These are phyloP conservation scores for Enteromius treurensis DNA, from an alignment of 2,797 vertebrate species.

Conservation along the genomic window DNA sequence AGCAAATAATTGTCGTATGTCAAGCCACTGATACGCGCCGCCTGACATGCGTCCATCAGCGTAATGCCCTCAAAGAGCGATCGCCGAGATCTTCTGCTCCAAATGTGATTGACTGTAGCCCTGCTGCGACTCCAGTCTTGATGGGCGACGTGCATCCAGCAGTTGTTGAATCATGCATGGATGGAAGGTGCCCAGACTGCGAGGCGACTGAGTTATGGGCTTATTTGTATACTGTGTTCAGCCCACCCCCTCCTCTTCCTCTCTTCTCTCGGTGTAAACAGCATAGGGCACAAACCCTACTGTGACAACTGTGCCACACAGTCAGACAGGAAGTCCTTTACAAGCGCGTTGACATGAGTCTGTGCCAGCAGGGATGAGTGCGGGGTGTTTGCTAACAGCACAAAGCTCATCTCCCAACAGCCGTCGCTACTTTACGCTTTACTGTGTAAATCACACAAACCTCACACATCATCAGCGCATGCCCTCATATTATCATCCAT, in stretches of 20 bases:
- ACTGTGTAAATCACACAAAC: conserved; percentile 49
- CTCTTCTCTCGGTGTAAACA: conserved; percentile 39
- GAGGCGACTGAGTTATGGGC: conserved; percentile 47
- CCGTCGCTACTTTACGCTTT: background rate
- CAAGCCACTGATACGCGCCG: conserved; percentile 59
- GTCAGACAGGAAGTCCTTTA: conserved; percentile 41
- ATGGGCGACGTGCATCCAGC: conserved; percentile 19
- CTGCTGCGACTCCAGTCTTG: conserved; percentile 17
- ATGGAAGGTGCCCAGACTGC: conserved; percentile 44
- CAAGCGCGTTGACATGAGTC: conserved; percentile 20
- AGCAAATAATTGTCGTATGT: conserved; percentile 65
- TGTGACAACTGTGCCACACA: conserved; percentile 54
- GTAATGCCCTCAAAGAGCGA: conserved; percentile 44
- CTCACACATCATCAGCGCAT: conserved; percentile 34
- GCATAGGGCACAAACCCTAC: conserved; percentile 51
- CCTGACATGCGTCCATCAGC: conserved; percentile 71
- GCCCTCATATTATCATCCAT: conserved; percentile 54
- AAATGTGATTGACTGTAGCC: conserved; percentile 69
- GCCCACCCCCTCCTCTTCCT: conserved; percentile 47
- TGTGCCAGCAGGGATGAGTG: conserved; percentile 43
- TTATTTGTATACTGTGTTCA: conserved; percentile 57
- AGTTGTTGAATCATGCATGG: conserved; percentile 29
- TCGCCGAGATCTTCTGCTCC: conserved; percentile 55
- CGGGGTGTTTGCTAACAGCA: background rate
- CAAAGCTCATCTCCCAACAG: conserved; percentile 20